phyloP scores from a whole-genome alignment of 2,113 vertebrate species.

The Varanus salvator region DNA sequence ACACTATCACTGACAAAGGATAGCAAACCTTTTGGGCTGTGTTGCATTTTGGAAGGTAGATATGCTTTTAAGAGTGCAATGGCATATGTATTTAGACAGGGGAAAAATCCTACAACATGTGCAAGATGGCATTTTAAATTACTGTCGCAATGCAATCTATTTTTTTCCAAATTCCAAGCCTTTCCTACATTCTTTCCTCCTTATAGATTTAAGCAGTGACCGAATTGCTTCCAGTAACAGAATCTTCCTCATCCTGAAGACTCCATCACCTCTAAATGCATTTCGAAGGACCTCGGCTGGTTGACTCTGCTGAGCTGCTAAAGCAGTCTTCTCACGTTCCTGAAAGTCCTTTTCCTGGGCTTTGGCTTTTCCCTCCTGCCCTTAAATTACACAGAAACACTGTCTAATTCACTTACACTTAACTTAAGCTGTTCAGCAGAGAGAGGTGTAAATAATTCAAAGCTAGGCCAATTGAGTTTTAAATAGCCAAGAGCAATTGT shows the following conservation, averaged over 20 bases:
- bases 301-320: conserved; percentile 38
- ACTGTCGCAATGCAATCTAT: conserved; percentile 45
- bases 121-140: background rate
- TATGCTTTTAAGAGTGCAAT: conserved; percentile 23
- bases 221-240: conserved; percentile 56
- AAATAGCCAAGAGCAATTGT: conserved; percentile 15
- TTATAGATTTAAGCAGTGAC: conserved; percentile 36
- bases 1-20: conserved; percentile 12
- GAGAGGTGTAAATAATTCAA: conserved; percentile 15
- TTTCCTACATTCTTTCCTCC: conserved; percentile 43
- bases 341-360: background rate
- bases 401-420: conserved; percentile 39
- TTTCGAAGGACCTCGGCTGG: conserved; percentile 49
- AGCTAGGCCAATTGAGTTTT: background rate
- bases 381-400: conserved; percentile 1
- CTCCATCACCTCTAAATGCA: conserved; percentile 56
- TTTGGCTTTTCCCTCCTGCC: conserved; percentile 7
- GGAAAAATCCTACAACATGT: too few species aligned
- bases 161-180: conserved; percentile 41
- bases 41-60: conserved; percentile 40
- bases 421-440: conserved; percentile 35
- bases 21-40: conserved; percentile 12
- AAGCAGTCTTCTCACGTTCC: background rate
- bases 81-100: too few species aligned
- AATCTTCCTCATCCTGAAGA: conserved; percentile 47